A percentile compares a stretch with the other conserved stretches of the same genome.
Conservation (phyloP, 2,797 vertebrate genomes). For the Hydrophis major region DNA sequence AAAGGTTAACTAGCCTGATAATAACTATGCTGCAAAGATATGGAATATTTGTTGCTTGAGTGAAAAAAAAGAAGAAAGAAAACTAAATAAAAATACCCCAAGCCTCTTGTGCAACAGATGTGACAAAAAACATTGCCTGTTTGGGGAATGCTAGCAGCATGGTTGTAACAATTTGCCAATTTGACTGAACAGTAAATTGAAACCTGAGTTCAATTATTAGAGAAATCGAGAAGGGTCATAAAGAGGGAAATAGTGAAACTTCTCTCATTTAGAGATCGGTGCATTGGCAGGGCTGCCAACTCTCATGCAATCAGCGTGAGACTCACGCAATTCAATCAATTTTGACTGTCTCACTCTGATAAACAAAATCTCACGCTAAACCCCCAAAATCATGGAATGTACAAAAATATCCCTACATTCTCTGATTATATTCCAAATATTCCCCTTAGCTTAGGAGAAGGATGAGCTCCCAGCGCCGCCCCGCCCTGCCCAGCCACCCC, state of each 20-base stretch:
- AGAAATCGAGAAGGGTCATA: background rate
- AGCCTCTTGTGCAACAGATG: slow-evolving; percentile 11
- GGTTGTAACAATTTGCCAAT: background rate
- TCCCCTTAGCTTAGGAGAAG: too few relatives aligned
- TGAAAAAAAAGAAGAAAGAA: background rate
- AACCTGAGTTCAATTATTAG: background rate
- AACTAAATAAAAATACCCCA: background rate
- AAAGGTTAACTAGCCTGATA: background rate
- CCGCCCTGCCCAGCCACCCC: too few relatives aligned
- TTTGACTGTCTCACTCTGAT: too few relatives aligned
- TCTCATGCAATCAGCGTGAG: too few relatives aligned
- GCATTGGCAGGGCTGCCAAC: too few relatives aligned
- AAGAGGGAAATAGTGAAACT: background rate
- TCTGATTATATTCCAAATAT: too few relatives aligned
- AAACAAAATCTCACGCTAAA: too few relatives aligned
- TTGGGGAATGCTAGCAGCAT: background rate
- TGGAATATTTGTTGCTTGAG: background rate
- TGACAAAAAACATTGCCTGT: background rate
- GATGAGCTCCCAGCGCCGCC: too few relatives aligned
- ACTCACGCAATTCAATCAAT: too few relatives aligned
- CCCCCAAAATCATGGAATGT: too few relatives aligned
- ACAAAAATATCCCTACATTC: too few relatives aligned
- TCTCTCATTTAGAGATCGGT: background rate
- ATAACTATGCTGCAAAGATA: background rate
- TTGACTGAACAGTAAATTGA: background rate